Evolutionary conservation across 2,888 invertebrate genomes (phyloP), one percentile per base, ranked within the genome.

Genomic region (Dexiosoma caninum): DNA sequence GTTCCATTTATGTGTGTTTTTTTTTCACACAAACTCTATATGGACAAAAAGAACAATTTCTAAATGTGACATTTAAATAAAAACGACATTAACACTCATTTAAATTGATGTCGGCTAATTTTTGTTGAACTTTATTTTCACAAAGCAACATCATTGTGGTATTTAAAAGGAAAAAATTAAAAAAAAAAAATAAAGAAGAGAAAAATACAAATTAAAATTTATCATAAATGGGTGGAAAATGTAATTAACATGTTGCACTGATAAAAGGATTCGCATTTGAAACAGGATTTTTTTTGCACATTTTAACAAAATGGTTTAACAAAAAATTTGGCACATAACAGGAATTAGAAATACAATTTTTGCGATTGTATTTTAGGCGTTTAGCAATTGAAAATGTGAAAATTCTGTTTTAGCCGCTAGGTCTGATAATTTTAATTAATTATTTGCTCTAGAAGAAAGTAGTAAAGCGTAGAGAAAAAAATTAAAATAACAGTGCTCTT

Each of bases 61-160:
- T 51, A 77, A 77, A 78, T 79, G 81, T 71, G 59, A 75, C 76
- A 81, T 82, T 78, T 82, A 71, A 78, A 71, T 78, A 75, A 76
- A 78, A 82, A 82, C 75, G 78, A 80, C 83, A 55, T 82, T 78
- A 80, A 79, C 83, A 71, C 75, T 78, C 75, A 83, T 83, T 81
- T 64, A 67, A 67, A 75, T 78, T 72, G 78, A 64, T 78, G 79
- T 81, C 81, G 67, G 60, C 67, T 78, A 57, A 71, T 76, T 76
- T 67, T 42, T 64, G 69, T 76, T 77, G 40, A 57, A 71, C 62
- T 82, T 77, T 64, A 57, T 66, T 67, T 59, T 75, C 49, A 57
- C 49, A 66, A 19, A 27, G 66, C 37, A 51, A 53, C 44, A 35
- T 76, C 35, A 30, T 69, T 67, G 60, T 62, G 74, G 69, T 69